These are phyloP conservation scores for Parnassius smintheus DNA, from an alignment of 2,888 invertebrate species.

Conservation along the genomic window DNA sequence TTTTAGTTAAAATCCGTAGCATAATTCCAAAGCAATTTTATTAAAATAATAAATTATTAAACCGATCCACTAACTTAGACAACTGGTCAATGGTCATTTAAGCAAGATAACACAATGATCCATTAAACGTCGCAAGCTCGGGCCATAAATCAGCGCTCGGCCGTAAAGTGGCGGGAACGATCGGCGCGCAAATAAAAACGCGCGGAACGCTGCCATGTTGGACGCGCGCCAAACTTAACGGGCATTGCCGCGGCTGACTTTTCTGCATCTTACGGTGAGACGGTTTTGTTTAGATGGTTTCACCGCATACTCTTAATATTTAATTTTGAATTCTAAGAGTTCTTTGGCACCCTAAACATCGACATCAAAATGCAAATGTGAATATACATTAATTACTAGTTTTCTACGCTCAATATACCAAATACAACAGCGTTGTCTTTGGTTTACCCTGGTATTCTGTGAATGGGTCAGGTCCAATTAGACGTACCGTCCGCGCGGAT, in stretches of 20 bases:
- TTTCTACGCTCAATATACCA: no score
- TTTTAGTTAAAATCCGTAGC: no score
- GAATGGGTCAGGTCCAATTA: no score
- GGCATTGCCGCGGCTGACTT: not conserved
- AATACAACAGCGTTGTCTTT: no score
- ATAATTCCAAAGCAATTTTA: no score
- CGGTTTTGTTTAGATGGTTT: conserved; percentile 4
- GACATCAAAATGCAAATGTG: no score
- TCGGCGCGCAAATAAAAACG: conserved; percentile 33
- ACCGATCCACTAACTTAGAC: conserved; percentile 1
- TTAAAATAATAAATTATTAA: not conserved
- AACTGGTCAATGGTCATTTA: not conserved
- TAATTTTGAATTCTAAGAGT: no score
- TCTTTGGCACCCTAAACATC: no score
- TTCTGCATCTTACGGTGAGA: not conserved
- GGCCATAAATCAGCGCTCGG: conserved; percentile 33
- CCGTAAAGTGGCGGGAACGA: conserved; percentile 28
- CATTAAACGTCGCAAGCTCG: conserved; percentile 25
- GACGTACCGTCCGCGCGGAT: no score
- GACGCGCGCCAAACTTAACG: conserved; percentile 27
- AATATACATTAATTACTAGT: no score
- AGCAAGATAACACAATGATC: conserved; percentile 18
- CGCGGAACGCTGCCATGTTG: conserved; percentile 28
- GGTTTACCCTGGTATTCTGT: no score
- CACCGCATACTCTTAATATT: not conserved